These are phyloP conservation scores for Drosophila vallismaia DNA, from an alignment of 2,888 invertebrate genomes.

Conservation along the genomic window DNA sequence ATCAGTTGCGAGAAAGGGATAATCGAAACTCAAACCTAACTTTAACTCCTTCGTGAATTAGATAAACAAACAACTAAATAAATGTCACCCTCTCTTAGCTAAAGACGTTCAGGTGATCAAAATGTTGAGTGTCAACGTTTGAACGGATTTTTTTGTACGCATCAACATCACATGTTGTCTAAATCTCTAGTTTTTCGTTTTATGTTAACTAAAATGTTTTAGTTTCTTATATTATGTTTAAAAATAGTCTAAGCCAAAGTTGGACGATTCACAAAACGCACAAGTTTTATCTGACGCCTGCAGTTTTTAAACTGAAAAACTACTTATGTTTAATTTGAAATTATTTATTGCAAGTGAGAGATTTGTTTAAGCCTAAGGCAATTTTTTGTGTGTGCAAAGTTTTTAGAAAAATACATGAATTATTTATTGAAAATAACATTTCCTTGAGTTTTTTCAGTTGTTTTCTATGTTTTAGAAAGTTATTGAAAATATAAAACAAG, in stretches of 20 bases:
- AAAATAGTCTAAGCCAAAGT: conserved; percentile 40
- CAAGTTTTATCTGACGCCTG: conserved; percentile 29
- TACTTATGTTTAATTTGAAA: conserved; percentile 49
- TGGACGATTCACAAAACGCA: conserved; percentile 28
- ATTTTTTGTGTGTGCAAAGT: conserved; percentile 51
- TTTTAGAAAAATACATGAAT: conserved; percentile 58
- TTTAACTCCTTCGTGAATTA: conserved; percentile 38
- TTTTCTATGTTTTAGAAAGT: not conserved
- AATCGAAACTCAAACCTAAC: conserved; percentile 65
- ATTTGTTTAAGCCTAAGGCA: conserved; percentile 46
- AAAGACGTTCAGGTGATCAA: conserved; percentile 52
- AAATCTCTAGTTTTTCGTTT: conserved; percentile 9
- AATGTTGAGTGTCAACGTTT: conserved; percentile 44
- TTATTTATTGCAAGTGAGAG: conserved; percentile 64
- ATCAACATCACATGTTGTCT: conserved; percentile 24
- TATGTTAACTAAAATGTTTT: conserved; percentile 53
- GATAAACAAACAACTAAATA: conserved; percentile 17
- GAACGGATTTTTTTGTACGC: conserved; percentile 14
- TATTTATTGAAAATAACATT: conserved; percentile 62
- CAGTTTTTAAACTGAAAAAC: conserved; percentile 17
- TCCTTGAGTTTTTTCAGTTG: not conserved
- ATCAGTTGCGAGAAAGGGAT: conserved; percentile 17
- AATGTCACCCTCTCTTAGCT: conserved; percentile 29
- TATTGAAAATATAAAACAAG: not conserved
- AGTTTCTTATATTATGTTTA: conserved; percentile 46